Evolutionary conservation across 2,888 invertebrate species (phyloP), one percentile per base, ranked within the genome.

Genomic region (Dilophus febrilis): DNA sequence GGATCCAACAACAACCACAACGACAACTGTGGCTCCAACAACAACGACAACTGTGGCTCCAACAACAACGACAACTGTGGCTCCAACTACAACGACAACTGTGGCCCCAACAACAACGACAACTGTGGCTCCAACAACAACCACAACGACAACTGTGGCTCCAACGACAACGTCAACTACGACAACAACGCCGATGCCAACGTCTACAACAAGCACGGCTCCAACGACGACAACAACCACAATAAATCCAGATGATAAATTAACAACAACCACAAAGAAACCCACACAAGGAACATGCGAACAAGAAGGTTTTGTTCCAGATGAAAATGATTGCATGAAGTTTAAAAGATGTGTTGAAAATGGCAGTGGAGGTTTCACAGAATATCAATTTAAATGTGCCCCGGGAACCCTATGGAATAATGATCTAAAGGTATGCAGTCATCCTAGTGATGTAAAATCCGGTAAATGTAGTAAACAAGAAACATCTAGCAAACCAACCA

Each of bases 281-380:
- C 31, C 40, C 16, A 35, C 44, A 18, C 45, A 43, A 4, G 48
- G 47, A 13, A 17, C 27, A 17, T 67, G 67, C 37, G 50, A 42
- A 11, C 44, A 50, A 1, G 65, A 64, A 40, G 68, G 67, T 17
- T 68, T 64, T 44, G 50, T 59, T 19, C 56, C 57, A 0, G 64
- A 68, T 51, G 53, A 58, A 2, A 50, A 49, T 12, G 64, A 72
- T 42, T 79, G 79, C 49, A 66, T 65, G 22, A 74, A 72, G 51
- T 79, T 78, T 55, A 75, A 77, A 51, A 68, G 78, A 31, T 80
- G 80, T 52, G 75, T 75, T 1, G 59, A 67, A 43, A 68, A 72
- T 50, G 72, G 71, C 30, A 70, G 70, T 42, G 71, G 70, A 13
- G 67, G 68, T 14, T 72, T 62, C 38, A 67, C 62, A 3, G 70